Evolutionary conservation across 2,888 invertebrate genomes (phyloP), one percentile per base, ranked within the genome.

Genomic region (Zele albiditarsus): DNA sequence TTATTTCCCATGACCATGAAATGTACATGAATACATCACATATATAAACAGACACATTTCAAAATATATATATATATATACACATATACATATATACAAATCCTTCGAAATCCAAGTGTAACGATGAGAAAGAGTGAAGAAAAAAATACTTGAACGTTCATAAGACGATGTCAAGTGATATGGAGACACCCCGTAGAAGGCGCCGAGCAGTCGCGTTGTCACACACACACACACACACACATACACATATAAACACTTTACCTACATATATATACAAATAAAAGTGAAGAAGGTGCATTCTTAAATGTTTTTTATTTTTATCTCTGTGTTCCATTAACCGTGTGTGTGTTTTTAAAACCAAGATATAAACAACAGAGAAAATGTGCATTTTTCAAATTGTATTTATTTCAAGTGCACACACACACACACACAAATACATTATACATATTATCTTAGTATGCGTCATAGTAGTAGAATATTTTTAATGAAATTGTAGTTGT

Each of bases 151-250:
- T 78, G 63, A 77, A 75, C 67, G 77, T 73, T 68, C 38, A 57
- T 25, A 67, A 58, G 75, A 65, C 25, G 38, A 60, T 58, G 49
- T 53, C 23, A 46, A 57, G 57, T 53, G 62, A 60, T 73, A 69
- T 76, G 25, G 76, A 76, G 75, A 78, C 77, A 78, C 76, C 78
- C 69, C 71, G 74, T 76, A 76, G 74, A 76, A 71, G 58, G 58
- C 71, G 71, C 49, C 74, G 20, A 58, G 42, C 16, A 62, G 60
- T 58, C 42, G 60, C 69, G 38, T 10, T 46, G n/a, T 31, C 6
- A 46, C 5, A n/a, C n/a, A 46, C n/a, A n/a, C 16, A 46, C n/a
- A n/a, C n/a, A 46, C 14, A 42, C 14, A 42, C 42, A 14, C 14
- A 14, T 42, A 6, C 6, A 38, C 58, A 16, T 23, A 23, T 33